Conservation (phyloP, 2,888 invertebrate genomes). For the Unio delphinus region DNA sequence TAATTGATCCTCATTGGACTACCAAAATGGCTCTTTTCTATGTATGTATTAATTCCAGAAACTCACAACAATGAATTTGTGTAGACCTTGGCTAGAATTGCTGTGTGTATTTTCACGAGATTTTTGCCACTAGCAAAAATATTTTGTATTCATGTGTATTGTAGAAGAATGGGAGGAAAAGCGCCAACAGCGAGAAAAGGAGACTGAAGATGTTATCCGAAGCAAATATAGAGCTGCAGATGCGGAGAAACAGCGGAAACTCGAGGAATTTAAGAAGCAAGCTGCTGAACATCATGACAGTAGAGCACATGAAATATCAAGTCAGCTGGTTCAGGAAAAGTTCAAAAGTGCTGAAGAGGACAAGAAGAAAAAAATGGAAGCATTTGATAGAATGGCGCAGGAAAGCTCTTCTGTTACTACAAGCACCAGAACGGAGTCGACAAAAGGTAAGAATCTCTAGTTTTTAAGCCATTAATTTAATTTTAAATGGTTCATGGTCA, state of each 20-base stretch:
- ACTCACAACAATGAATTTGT: too few relatives aligned
- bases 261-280: constrained; percentile 67
- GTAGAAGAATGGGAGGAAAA: constrained; percentile 58
- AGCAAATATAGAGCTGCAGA: constrained; percentile 63
- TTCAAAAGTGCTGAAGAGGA: constrained; percentile 64
- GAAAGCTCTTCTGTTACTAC: constrained; percentile 22
- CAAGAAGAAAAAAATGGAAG: constrained; percentile 62
- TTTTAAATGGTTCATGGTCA: neutral
- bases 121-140: constrained; percentile 1
- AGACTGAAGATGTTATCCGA: constrained; percentile 43
- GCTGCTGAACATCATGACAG: constrained; percentile 35
- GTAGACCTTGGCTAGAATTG: too few relatives aligned
- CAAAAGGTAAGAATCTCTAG: constrained; percentile 14
- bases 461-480: too few relatives aligned
- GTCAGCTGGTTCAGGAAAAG: constrained; percentile 26
- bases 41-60: too few relatives aligned
- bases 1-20: too few relatives aligned
- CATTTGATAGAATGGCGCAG: constrained; percentile 50
- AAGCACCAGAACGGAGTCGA: constrained; percentile 20
- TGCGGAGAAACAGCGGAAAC: constrained; percentile 65
- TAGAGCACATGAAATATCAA: constrained; percentile 25
- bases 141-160: constrained; percentile 2
- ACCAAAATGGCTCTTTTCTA: too few relatives aligned
- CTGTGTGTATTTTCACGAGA: neutral
- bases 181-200: constrained; percentile 43